Base-by-base conservation (phyloP, 2,888 invertebrate species). In the Drosophila infuscata region DNA sequence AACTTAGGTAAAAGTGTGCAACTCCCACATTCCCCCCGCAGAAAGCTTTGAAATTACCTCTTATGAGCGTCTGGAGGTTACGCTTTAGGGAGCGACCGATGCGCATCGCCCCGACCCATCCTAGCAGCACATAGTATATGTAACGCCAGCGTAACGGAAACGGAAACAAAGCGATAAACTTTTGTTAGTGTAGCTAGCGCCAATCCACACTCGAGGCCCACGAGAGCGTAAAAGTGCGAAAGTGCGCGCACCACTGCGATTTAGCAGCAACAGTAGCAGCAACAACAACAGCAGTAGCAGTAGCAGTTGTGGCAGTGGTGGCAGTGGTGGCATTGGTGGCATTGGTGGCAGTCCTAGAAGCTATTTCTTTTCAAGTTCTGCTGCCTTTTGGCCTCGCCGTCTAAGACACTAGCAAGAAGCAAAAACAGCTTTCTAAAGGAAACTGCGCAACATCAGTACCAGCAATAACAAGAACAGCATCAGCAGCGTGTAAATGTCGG, bases 101-200 rank as follows among this genome's bases (percentile, higher is more conserved):
- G 8, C 46, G 46, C 29, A 46, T 15, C 15, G 25, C 46, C 49
- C 33, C 58, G 53, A 12, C 58, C 38, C 29, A 9, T 29, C 12
- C 56, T 6, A 53, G 33, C 6, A 53, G 33, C 64, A 57, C 25
- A 69, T 70, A 66, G 76, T 70, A 74, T 76, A 73, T 79, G 76
- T 77, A 77, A 76, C 81, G 79, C 63, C 60, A 76, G 61, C 76
- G 82, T 76, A 85, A 82, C 85, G 89, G 89, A 91, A 90, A 78
- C 88, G 89, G 85, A 89, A 88, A 83, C 82, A 88, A 81, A 84
- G 88, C 89, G 87, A 87, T 88, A 88, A 89, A 88, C 87, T 89
- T 88, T 81, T 83, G 87, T 87, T 87, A 83, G 84, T 79, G 81
- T 76, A 74, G 74, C 72, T 30, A 51, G 70, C 68, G 66, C 73